Evolutionary conservation across 2,113 vertebrate species (phyloP), one percentile per base, ranked within the genome.

Genomic region (Lasiurus cinereus): DNA sequence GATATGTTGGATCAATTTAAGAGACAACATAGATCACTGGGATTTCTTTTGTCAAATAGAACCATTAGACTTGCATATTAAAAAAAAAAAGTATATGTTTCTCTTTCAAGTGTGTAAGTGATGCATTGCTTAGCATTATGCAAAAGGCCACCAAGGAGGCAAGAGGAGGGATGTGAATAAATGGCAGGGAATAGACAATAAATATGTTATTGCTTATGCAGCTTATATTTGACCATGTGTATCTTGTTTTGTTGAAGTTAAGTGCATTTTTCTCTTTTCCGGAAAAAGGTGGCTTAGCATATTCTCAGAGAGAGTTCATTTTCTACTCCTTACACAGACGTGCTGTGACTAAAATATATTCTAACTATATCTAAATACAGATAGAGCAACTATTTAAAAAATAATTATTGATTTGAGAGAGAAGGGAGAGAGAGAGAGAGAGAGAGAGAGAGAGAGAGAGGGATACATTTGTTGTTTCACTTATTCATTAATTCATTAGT

Each of bases 1-100:
- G 29, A 96, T 96, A 97, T 94, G 95, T 91, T 97, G 87, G 89
- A 97, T 97, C 93, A 91, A 95, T 98, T 98, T 97, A 97, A 96
- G 91, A 97, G 93, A 92, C 90, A 92, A 56, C 97, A 96, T 98
- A 98, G 96, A 97, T 98, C 56, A 97, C 96, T 88, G 88, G 96
- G 88, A 92, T 98, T 98, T 96, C 92, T 96, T 97, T 97, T 98
- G 96, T 93, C 95, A 95, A 97, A 89, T 24, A 91, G 83, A 43
- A 89, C 85, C 93, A 93, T 98, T 98, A 97, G 85, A 95, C 82
- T 98, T 97, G 93, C 93, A 96, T 97, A 96, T 94, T 98, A 64
- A 97, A 98, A 39, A 39, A 39, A 39, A 39, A 97, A 96, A 96
- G 92, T 95, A 90, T 95, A 86, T 96, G 96, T 90, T 88, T 96